phyloP scores from a whole-genome alignment of 1,140 invertebrate species.

The Hyles vespertilio region DNA sequence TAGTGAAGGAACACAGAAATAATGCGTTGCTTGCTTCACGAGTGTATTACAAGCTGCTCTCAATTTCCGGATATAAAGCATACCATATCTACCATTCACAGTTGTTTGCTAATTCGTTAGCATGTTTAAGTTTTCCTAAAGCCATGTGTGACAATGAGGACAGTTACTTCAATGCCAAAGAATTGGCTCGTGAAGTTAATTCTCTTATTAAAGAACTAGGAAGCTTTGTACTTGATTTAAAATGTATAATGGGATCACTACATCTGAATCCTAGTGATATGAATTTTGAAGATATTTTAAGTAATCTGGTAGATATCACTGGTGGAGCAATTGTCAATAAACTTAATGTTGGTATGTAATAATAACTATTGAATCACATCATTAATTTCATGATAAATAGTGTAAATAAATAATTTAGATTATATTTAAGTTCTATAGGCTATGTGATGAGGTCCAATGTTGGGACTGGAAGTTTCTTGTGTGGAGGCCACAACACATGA shows the following conservation, averaged over 20 bases:
- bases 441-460: too few species aligned
- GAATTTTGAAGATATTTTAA: conserved; percentile 68
- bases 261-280: conserved; percentile 50
- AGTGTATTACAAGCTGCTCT: conserved; percentile 58
- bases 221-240: conserved; percentile 46
- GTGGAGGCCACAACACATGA: too few species aligned
- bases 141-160: conserved; percentile 53
- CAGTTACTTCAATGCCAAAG: conserved; percentile 43
- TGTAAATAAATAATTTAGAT: too few species aligned
- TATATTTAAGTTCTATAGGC: too few species aligned
- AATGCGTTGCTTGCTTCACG: conserved; percentile 53
- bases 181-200: conserved; percentile 52
- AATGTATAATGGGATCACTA: conserved; percentile 37
- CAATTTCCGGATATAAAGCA: conserved; percentile 57
- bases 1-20: conserved; percentile 43
- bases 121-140: conserved; percentile 55
- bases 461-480: too few species aligned
- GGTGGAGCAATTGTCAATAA: conserved; percentile 52
- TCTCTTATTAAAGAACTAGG: conserved; percentile 41
- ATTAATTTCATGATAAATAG: too few species aligned
- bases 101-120: conserved; percentile 56
- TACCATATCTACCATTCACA: conserved; percentile 69
- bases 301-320: conserved; percentile 54
- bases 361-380: not conserved
- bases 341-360: conserved; percentile 53